Evolutionary conservation across 2,797 vertebrate genomes (phyloP), one percentile per base, ranked within the genome.

Genomic region (Choloepus didactylus): DNA sequence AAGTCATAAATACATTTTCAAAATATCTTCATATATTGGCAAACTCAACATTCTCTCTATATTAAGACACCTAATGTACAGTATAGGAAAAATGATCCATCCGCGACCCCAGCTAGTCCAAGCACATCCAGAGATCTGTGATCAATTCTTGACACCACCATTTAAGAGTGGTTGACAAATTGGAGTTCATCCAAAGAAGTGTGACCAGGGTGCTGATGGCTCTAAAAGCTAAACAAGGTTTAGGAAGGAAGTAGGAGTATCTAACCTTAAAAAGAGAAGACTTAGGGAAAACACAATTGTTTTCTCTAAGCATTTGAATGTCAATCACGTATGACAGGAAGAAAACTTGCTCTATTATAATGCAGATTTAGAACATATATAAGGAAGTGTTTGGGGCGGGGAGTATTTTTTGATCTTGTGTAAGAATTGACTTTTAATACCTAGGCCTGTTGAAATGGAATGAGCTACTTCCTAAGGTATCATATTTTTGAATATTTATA

Each of bases 1-100:
- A 76, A 96, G 70, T 87, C 9, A 66, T 87, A 92, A 96, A 93
- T 59, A 49, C 6, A 77, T 86, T 88, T 92, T 88, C 11, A 84
- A 62, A 91, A 54, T 41, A 41, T 64, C 75, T 27, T 89, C 49
- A 70, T 81, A 73, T 29, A 80, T 8, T 54, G 25, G 41, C 35
- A 80, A 89, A 89, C 73, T 29, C 25, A 67, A n/a, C 14, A 46
- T 38, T 82, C 19, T 80, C n/a, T 41, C 18, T 84, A 56, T 88
- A 66, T 66, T 44, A 95, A 67, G 80, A 87, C 4, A 90, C 2
- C 0, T 21, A 59, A 44, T n/a, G 6, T 35, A 60, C 35, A 83
- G 64, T n/a, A 79, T 72, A 92, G 75, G 54, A 88, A 92, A 41
- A 16, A n/a, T 8, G 31, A 73, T 38, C 23, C 6, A 38, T 18